phyloP scores from a whole-genome alignment of 2,113 vertebrate species.

The Hippopotamus amphibius region DNA sequence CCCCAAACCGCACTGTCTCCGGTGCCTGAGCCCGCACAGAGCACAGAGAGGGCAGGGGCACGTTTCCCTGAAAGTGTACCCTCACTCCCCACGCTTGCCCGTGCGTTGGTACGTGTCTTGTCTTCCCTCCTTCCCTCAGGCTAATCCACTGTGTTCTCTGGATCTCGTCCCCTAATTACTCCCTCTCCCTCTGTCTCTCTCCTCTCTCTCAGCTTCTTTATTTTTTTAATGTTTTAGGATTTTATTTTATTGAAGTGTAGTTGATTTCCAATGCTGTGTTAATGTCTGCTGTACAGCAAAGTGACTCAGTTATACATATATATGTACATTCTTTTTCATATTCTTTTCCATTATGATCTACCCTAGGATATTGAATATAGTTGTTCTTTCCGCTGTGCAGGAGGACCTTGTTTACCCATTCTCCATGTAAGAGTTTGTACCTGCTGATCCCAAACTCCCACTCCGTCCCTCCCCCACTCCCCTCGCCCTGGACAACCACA shows the following conservation, averaged over 20 bases:
- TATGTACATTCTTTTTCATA: fast-evolving
- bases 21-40: fast-evolving
- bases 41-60: too few species aligned
- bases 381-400: not conserved
- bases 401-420: not conserved
- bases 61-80: fast-evolving
- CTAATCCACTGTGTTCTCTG: fast-evolving
- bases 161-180: fast-evolving
- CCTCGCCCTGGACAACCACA: not conserved
- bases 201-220: not conserved
- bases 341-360: not conserved
- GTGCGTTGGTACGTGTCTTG: fast-evolving
- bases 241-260: fast-evolving
- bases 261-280: fast-evolving
- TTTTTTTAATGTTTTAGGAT: not conserved
- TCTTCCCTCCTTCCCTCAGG: too few species aligned
- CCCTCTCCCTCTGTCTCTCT: not conserved
- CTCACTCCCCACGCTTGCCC: not conserved
- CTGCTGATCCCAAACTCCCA: not conserved
- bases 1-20: not conserved
- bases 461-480: not conserved
- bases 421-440: fast-evolving
- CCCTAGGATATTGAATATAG: fast-evolving
- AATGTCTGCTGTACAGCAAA: fast-evolving
- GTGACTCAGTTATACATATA: fast-evolving